Evolutionary conservation across 53 echinoderm and acorn worm species (phyloP), one percentile per base, ranked within the genome.

Genomic region (Glandiceps talaboti): DNA sequence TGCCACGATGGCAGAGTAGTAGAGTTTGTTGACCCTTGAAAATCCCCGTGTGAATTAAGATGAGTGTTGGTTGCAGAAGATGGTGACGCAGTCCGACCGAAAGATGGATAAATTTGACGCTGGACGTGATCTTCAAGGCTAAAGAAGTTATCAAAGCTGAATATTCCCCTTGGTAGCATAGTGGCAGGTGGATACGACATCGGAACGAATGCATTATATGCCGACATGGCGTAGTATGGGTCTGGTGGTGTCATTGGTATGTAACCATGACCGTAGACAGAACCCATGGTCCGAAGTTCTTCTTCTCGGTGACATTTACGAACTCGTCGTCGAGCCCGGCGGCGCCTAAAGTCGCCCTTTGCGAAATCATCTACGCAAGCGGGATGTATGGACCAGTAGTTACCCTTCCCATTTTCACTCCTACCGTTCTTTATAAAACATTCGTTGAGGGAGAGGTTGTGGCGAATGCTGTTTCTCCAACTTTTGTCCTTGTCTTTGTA

Each of bases 321-420:
- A 14, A 92, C 96, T 27, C 96, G 79, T 73, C 92, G 96, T 26
- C 96, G 85, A 45, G 96, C 96, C 29, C 92, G 89, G 1, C 96
- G 90, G 14, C 96, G 88, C 27, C 92, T 86, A 77, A 88, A 95
- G 74, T 95, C 96, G 0, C 96, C 96, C 29, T 85, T 76, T 31
- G 90, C 78, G 79, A 95, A 95, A 85, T 95, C 96, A 0, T 88
- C 92, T 10, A 85, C 74, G 81, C 92, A 92, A 30, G 92, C 92
- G 27, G 96, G 96, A 82, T 95, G 96, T 31, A 95, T 85, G 0
- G 92, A 92, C 96, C 96, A 95, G 77, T 88, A 95, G 80, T 95
- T 90, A 0, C 96, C 96, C 29, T 92, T 79, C 45, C 96, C 96
- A 79, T 95, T 92, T 30, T 90, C 92, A 80, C 92, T 92, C 28